phyloP scores from a whole-genome alignment of 2,888 invertebrate genomes.

The Scaptodrosophila latifasciaeformis region DNA sequence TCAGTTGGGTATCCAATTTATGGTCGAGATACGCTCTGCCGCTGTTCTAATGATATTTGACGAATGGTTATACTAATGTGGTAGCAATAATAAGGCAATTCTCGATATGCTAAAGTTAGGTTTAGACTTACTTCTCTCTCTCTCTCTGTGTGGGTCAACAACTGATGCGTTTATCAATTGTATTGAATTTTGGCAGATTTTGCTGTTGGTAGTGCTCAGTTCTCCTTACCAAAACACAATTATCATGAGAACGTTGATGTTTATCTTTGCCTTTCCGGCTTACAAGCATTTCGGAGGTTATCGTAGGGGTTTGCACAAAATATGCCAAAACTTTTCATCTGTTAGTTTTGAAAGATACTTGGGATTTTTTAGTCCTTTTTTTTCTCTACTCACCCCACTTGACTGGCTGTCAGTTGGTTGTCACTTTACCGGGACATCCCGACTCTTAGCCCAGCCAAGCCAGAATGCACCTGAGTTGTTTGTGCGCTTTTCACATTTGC shows the following conservation, averaged over 20 bases:
- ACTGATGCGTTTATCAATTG: conserved; percentile 68
- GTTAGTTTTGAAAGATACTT: too few relatives aligned
- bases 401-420: too few relatives aligned
- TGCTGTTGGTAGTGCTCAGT: conserved; percentile 55
- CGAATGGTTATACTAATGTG: conserved; percentile 57
- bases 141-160: too few relatives aligned
- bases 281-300: conserved; percentile 7
- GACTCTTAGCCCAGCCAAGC: too few relatives aligned
- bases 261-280: conserved; percentile 1
- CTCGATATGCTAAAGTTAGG: conserved; percentile 6
- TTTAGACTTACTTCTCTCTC: conserved; percentile 28
- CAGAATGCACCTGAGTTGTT: conserved; percentile 65
- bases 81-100: conserved; percentile 64
- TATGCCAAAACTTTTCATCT: too few relatives aligned
- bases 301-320: conserved; percentile 3
- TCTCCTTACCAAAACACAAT: too few relatives aligned
- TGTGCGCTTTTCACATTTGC: conserved; percentile 63
- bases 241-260: conserved; percentile 15
- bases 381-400: too few relatives aligned
- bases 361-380: too few relatives aligned
- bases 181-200: conserved; percentile 62
- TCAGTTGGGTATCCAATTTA: not conserved
- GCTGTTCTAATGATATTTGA: conserved; percentile 56
- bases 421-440: conserved; percentile 58
- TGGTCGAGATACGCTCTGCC: conserved; percentile 15